Percentiles rank a stretch among this genome's conserved stretches.
Conservation (phyloP, 2,797 vertebrate species). For the Ptychadena robeensis region DNA sequence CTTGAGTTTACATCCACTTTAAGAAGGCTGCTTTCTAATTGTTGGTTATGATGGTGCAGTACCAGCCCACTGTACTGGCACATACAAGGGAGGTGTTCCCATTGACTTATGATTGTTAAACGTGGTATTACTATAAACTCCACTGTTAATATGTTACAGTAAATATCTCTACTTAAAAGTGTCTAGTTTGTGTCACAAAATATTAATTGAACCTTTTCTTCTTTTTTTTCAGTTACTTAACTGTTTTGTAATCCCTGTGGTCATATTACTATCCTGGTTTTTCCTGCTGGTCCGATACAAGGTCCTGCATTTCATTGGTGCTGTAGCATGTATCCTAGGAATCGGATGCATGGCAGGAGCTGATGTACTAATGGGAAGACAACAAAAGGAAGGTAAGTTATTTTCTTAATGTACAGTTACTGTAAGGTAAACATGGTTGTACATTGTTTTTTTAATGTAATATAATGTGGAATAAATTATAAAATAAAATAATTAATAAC, state of each 20-base stretch:
- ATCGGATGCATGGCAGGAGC: conserved; percentile 94
- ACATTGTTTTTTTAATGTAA: background rate
- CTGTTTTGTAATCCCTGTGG: conserved; percentile 92
- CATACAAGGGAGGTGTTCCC: too few relatives aligned
- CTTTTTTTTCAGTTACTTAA: conserved; percentile 83
- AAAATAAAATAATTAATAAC: too few relatives aligned
- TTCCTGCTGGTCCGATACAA: conserved; percentile 95
- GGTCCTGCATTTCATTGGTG: conserved; percentile 87
- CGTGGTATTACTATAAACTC: too few relatives aligned
- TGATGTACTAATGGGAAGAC: conserved; percentile 87
- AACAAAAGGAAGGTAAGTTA: conserved; percentile 87
- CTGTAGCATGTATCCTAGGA: conserved; percentile 90
- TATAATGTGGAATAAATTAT: too few relatives aligned
- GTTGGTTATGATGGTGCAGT: too few relatives aligned
- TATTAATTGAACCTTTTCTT: background rate
- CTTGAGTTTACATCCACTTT: background rate
- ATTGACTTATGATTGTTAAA: too few relatives aligned
- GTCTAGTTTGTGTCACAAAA: background rate
- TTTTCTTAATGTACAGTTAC: background rate
- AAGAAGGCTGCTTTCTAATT: too few relatives aligned
- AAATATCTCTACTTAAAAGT: too few relatives aligned
- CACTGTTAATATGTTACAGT: too few relatives aligned
- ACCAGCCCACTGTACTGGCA: too few relatives aligned
- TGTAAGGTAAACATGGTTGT: background rate
- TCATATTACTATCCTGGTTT: conserved; percentile 94